Evolutionary conservation across 1,140 invertebrate species (phyloP).

Genomic region (Pseudobourletiella spinata): DNA sequence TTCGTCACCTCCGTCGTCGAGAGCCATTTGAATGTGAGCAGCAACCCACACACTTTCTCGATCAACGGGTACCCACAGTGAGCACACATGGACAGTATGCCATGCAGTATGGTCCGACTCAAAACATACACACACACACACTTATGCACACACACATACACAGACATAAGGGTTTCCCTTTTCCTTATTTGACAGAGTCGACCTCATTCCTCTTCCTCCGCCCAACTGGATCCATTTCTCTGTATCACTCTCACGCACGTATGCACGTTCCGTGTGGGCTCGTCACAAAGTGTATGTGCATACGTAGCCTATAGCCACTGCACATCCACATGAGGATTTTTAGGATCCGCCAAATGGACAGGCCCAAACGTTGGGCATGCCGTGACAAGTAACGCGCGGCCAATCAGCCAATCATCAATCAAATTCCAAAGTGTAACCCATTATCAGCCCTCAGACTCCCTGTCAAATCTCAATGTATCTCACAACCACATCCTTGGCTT

Average conservation of each 20-base stretch:
- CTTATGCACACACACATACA: constrained; percentile 7
- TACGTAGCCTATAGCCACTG: background rate
- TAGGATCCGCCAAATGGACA: background rate
- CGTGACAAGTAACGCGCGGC: background rate
- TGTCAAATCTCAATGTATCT: background rate
- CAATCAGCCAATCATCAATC: constrained; percentile 4
- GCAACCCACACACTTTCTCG: background rate
- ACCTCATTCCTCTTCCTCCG: constrained; percentile 22
- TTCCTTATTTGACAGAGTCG: constrained; percentile 24
- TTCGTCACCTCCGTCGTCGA: constrained; percentile 1
- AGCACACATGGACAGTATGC: too few species aligned
- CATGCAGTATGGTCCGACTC: too few species aligned
- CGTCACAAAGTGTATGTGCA: background rate
- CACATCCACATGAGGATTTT: background rate
- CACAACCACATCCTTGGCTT: background rate
- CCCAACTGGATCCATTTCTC: too few species aligned
- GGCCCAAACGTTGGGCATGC: background rate
- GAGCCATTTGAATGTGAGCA: background rate
- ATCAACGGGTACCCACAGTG: too few species aligned
- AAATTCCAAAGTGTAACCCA: background rate
- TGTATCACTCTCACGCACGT: background rate
- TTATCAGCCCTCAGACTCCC: too few species aligned
- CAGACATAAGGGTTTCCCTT: constrained; percentile 16
- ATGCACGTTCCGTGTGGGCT: background rate
- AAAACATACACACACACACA: background rate